Percentiles rank a stretch among this genome's conserved stretches.
These are phyloP conservation scores for Pagrus major DNA, from an alignment of 2,113 vertebrate genomes.

Conservation along the genomic window DNA sequence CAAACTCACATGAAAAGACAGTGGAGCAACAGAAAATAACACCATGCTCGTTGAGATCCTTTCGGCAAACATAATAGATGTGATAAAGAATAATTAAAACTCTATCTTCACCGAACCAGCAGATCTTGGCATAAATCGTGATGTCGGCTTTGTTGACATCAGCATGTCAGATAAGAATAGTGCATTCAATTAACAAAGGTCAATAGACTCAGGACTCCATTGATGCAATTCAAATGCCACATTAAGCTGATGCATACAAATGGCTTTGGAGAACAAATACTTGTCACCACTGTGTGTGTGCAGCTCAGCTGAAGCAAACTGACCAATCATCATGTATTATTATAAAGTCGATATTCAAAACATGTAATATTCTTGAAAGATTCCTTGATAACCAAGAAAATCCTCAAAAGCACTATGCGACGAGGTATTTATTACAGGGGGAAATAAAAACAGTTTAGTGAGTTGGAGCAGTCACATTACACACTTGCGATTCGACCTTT, in stretches of 20 bases:
- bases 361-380: not conserved
- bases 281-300: rapidly evolving
- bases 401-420: not conserved
- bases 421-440: not conserved
- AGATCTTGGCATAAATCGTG: not conserved
- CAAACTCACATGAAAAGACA: not conserved
- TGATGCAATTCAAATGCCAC: conserved; percentile 40
- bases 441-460: no score
- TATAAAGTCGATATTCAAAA: not conserved
- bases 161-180: conserved; percentile 16
- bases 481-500: no score
- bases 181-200: conserved; percentile 40
- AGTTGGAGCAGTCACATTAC: no score
- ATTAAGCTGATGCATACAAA: conserved; percentile 25
- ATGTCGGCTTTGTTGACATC: conserved; percentile 1
- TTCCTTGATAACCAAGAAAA: not conserved
- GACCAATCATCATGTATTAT: not conserved
- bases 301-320: not conserved
- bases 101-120: not conserved
- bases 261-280: not conserved
- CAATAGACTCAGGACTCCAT: conserved; percentile 7
- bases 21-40: not conserved
- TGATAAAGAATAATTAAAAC: not conserved
- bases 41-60: no score
- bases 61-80: not conserved